Evolutionary conservation across 1,140 invertebrate genomes (phyloP).

Genomic region (Lysiphlebus fabarum): DNA sequence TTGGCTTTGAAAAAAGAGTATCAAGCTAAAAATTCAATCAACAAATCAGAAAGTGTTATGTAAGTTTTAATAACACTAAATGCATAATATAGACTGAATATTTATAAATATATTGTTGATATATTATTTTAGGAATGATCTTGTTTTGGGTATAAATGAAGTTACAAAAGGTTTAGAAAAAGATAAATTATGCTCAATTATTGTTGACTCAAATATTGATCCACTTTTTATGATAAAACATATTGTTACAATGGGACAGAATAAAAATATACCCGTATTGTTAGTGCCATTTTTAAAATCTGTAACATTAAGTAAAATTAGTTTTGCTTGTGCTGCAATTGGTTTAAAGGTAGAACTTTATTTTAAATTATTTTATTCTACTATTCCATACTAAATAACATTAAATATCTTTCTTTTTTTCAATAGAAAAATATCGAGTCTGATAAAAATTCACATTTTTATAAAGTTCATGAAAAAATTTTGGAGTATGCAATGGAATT

Average conservation of each 20-base stretch:
- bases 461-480: slow-evolving; percentile 31
- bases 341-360: slow-evolving; percentile 43
- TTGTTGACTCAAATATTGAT: slow-evolving; percentile 45
- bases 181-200: slow-evolving; percentile 35
- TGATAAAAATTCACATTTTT: slow-evolving; percentile 29
- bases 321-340: slow-evolving; percentile 39
- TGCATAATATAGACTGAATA: no score
- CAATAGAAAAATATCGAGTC: slow-evolving; percentile 28
- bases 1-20: slow-evolving; percentile 28
- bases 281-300: slow-evolving; percentile 41
- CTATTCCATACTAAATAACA: slow-evolving; percentile 5
- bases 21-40: slow-evolving; percentile 7
- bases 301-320: slow-evolving; percentile 35
- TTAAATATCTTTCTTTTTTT: background rate
- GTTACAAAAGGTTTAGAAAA: slow-evolving; percentile 47
- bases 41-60: slow-evolving; percentile 25
- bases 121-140: slow-evolving; percentile 35
- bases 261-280: slow-evolving; percentile 42
- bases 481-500: slow-evolving; percentile 27
- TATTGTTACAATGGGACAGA: slow-evolving; percentile 43
- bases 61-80: no score
- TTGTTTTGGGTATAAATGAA: slow-evolving; percentile 46
- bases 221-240: slow-evolving; percentile 45
- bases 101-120: no score
- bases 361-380: background rate